A percentile compares a stretch with the other conserved stretches of the same genome.
Conservation (phyloP, 2,888 invertebrate species). For the Autographa gamma region DNA sequence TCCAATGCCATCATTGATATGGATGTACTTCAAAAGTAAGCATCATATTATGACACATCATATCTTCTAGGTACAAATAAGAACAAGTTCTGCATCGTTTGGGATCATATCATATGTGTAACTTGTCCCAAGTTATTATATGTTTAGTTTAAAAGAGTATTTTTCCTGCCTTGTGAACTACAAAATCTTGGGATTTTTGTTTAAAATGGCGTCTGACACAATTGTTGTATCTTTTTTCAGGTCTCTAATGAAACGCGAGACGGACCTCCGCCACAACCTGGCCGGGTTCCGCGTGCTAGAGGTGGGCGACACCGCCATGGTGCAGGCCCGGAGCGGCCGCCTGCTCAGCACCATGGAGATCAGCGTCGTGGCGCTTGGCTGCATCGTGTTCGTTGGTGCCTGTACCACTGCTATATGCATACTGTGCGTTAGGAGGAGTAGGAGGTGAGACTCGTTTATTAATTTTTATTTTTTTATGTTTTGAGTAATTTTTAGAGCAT, state of each 20-base stretch:
- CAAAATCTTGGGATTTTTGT: no score
- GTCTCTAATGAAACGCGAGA: conserved; percentile 90
- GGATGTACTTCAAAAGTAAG: conserved; percentile 93
- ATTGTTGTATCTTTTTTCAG: conserved; percentile 78
- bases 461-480: no score
- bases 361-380: conserved; percentile 93
- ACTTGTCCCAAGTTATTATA: no score
- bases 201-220: no score
- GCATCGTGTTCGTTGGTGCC: conserved; percentile 94
- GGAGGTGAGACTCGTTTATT: no score
- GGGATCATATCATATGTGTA: no score
- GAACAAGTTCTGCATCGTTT: no score
- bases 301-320: conserved; percentile 85
- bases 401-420: conserved; percentile 94
- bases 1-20: conserved; percentile 95
- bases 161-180: no score
- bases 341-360: conserved; percentile 92
- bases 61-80: no score
- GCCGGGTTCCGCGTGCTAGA: conserved; percentile 92
- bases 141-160: no score
- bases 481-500: no score
- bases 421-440: conserved; percentile 90
- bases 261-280: conserved; percentile 90
- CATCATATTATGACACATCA: conserved; percentile 26
- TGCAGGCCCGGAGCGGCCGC: conserved; percentile 75